Evolutionary conservation across 2,888 invertebrate species (phyloP).

Genomic region (Apomyelois bistriatella): DNA sequence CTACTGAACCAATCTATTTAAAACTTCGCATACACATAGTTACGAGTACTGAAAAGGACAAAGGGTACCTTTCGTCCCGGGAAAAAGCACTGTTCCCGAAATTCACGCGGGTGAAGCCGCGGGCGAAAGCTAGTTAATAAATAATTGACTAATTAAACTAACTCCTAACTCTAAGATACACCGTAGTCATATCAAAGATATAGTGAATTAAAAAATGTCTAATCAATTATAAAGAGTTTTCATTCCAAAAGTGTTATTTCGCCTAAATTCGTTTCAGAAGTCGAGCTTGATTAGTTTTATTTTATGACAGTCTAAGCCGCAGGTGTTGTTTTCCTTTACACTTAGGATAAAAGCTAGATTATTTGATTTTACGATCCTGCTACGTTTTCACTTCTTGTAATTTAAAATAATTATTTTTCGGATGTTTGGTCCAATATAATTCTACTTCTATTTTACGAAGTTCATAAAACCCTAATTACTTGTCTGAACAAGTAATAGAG

Average conservation of each 20-base stretch:
- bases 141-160: too few species aligned
- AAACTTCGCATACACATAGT: too few species aligned
- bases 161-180: too few species aligned
- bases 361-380: slow-evolving; percentile 4
- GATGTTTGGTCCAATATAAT: not conserved
- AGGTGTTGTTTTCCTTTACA: slow-evolving; percentile 5
- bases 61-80: too few species aligned
- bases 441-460: too few species aligned
- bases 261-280: not conserved
- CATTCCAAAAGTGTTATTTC: not conserved
- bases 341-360: slow-evolving; percentile 7
- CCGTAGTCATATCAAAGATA: too few species aligned
- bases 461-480: not conserved
- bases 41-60: too few species aligned
- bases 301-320: slow-evolving; percentile 5
- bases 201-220: not conserved
- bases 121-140: too few species aligned
- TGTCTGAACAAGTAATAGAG: too few species aligned
- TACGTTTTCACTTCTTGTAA: not conserved
- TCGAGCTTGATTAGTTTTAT: slow-evolving; percentile 1
- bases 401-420: not conserved
- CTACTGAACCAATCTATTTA: too few species aligned
- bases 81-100: too few species aligned
- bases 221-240: not conserved
- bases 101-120: too few species aligned